phyloP scores from a whole-genome alignment of 2,888 invertebrate genomes.

The Callyntrura sp. region DNA sequence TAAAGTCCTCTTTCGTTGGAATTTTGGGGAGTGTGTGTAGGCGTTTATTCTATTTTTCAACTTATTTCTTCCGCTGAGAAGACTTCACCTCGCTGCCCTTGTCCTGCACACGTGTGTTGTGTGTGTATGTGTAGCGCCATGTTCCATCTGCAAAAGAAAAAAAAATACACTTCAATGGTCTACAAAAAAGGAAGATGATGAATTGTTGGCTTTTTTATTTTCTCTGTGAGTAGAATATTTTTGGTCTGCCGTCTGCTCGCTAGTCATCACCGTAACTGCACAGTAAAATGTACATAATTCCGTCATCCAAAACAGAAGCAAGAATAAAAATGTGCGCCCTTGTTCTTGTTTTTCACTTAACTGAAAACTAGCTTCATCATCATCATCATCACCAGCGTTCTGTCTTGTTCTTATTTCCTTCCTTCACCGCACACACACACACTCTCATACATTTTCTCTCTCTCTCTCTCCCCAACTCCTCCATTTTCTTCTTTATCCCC shows the following conservation, averaged over 20 bases:
- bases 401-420: constrained; percentile 13
- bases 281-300: constrained; percentile 7
- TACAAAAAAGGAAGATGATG: constrained; percentile 2
- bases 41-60: no score
- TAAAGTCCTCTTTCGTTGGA: no score
- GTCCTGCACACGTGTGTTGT: not conserved
- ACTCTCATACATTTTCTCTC: no score
- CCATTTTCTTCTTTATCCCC: constrained; percentile 67
- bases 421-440: not conserved
- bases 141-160: not conserved
- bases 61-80: no score
- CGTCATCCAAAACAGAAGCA: constrained; percentile 3
- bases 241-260: not conserved
- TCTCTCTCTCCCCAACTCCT: not conserved
- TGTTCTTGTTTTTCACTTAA: constrained; percentile 61
- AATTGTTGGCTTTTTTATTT: constrained; percentile 8
- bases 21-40: no score
- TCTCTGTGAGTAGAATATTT: not conserved
- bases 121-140: not conserved
- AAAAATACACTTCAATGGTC: constrained; percentile 1
- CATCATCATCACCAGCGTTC: constrained; percentile 7
- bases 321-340: constrained; percentile 62
- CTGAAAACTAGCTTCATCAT: constrained; percentile 38
- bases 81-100: no score
- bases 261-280: not conserved